These are phyloP conservation scores for Lordiphosa clarofinis DNA, from an alignment of 1,140 invertebrate genomes.

Conservation along the genomic window DNA sequence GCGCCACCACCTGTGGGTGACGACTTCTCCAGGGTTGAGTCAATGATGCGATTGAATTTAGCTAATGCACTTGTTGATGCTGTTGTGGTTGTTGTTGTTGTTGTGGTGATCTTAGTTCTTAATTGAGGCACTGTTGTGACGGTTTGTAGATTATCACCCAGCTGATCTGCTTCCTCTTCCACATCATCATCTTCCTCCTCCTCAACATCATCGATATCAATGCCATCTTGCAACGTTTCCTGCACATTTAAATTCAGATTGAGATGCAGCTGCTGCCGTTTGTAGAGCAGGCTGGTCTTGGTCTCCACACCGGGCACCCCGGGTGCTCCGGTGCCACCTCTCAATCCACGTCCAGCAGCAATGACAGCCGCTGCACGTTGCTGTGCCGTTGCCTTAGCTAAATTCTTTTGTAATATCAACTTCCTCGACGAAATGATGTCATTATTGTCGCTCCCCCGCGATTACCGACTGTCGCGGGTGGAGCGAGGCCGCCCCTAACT, in stretches of 20 bases:
- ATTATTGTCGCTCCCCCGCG: slow-evolving; percentile 80
- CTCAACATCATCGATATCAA: slow-evolving; percentile 77
- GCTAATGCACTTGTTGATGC: slow-evolving; percentile 71
- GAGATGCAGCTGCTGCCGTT: slow-evolving; percentile 73
- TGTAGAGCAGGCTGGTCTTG: slow-evolving; percentile 58
- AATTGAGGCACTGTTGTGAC: slow-evolving; percentile 79
- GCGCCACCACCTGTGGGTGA: slow-evolving; percentile 15
- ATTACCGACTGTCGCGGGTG: slow-evolving; percentile 80
- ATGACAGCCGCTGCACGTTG: slow-evolving; percentile 68
- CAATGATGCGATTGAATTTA: slow-evolving; percentile 79
- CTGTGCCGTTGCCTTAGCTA: slow-evolving; percentile 74
- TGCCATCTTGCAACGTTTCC: slow-evolving; percentile 67
- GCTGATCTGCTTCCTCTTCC: slow-evolving; percentile 6
- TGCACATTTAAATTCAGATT: slow-evolving; percentile 73
- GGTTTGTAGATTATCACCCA: slow-evolving; percentile 72
- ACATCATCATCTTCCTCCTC: slow-evolving; percentile 53
- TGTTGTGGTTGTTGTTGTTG: slow-evolving; percentile 55
- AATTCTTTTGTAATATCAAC: slow-evolving; percentile 80
- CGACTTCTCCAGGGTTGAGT: slow-evolving; percentile 61
- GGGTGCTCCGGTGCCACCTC: slow-evolving; percentile 20
- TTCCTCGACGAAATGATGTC: slow-evolving; percentile 80
- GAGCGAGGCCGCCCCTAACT: slow-evolving; percentile 87
- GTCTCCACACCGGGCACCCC: slow-evolving; percentile 30
- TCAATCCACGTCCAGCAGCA: slow-evolving; percentile 55
- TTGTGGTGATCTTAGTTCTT: slow-evolving; percentile 65